Conservation (phyloP, 2,113 vertebrate genomes). For the Saccopteryx leptura region DNA sequence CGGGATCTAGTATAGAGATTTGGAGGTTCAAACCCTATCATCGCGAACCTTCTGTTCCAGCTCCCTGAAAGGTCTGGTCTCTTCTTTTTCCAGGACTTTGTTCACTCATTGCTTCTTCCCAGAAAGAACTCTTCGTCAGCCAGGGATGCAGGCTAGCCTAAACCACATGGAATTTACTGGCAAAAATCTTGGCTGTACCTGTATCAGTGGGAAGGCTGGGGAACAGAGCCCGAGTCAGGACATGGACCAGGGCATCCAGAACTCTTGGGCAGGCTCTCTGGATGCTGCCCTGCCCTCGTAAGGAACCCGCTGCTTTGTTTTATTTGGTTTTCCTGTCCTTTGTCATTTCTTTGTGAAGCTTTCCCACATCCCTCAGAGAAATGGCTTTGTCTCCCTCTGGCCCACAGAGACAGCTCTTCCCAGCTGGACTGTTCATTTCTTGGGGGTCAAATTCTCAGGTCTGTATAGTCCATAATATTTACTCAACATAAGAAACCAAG, state of each 20-base stretch:
- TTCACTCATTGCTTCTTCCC: neutral
- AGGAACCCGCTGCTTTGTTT: neutral
- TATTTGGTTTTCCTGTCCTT: neutral
- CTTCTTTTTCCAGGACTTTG: neutral
- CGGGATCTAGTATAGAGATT: neutral
- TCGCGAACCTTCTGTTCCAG: neutral
- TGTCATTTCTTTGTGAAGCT: neutral
- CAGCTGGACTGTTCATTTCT: neutral
- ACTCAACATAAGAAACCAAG: neutral
- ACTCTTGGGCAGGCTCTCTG: too few species aligned
- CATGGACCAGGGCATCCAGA: accelerated
- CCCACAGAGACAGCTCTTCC: neutral
- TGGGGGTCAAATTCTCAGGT: neutral
- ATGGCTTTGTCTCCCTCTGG: neutral
- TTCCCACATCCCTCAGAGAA: neutral
- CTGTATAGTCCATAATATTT: neutral
- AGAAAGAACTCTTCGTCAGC: neutral
- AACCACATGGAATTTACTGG: neutral
- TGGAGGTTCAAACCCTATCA: neutral
- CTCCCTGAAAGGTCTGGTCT: neutral
- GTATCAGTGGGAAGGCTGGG: neutral
- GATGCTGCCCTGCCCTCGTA: accelerated
- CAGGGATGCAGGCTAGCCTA: neutral
- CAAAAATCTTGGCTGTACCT: neutral
- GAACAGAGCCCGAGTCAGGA: too few species aligned